These are phyloP conservation scores for Leucophora obtusa DNA, from an alignment of 2,888 invertebrate genomes.

Conservation along the genomic window DNA sequence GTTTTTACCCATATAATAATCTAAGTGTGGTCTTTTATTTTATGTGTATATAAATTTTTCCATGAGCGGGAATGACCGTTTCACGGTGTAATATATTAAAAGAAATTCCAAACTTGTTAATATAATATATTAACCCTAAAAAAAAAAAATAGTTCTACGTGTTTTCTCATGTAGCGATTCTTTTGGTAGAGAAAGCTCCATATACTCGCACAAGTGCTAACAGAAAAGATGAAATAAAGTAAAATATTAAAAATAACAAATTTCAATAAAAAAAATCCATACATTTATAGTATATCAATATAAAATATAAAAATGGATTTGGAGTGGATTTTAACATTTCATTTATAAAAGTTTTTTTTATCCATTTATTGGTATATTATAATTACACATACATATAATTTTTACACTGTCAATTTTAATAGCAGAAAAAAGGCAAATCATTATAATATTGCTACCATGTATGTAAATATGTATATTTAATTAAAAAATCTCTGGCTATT, in stretches of 20 bases:
- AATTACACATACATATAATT: not conserved
- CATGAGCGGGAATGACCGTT: no score
- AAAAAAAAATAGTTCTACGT: no score
- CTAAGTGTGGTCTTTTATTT: no score
- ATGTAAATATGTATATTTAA: slow-evolving; percentile 25
- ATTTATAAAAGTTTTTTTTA: slow-evolving; percentile 16
- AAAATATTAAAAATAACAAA: slow-evolving; percentile 26
- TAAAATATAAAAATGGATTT: slow-evolving; percentile 21
- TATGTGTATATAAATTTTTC: no score
- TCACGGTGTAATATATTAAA: no score
- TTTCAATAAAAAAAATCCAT: not conserved
- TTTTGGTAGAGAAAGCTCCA: no score
- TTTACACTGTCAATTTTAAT: not conserved
- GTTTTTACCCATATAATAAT: no score
- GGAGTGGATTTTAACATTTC: slow-evolving; percentile 21
- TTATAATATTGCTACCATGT: slow-evolving; percentile 6
- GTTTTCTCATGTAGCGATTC: no score
- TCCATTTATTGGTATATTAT: not conserved
- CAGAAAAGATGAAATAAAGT: slow-evolving; percentile 11
- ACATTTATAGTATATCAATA: not conserved
- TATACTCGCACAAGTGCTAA: not conserved
- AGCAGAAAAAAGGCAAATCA: slow-evolving; percentile 2
- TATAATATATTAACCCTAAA: no score
- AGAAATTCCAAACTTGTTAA: no score
- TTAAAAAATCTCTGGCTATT: slow-evolving; percentile 3